These are phyloP conservation scores for Pentalonia nigronervosa DNA, from an alignment of 1,140 invertebrate genomes.

Conservation along the genomic window DNA sequence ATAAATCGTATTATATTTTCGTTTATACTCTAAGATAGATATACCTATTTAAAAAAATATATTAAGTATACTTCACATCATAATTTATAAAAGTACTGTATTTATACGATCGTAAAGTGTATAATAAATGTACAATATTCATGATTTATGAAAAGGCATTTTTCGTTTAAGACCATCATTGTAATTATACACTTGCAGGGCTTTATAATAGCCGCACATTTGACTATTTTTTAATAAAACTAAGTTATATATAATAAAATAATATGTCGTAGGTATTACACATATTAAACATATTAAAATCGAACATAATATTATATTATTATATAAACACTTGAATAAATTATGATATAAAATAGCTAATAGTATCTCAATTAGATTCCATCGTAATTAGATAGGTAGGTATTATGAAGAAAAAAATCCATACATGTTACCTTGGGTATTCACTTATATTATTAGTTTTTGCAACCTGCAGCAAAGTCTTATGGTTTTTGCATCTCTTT, in stretches of 20 bases:
- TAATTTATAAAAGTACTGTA: slow-evolving; percentile 12
- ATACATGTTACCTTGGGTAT: neutral
- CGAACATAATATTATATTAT: neutral
- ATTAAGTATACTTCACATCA: neutral
- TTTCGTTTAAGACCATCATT: neutral
- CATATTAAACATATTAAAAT: neutral
- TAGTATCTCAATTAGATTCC: too few relatives aligned
- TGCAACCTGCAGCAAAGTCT: neutral
- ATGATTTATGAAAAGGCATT: neutral
- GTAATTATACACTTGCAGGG: neutral
- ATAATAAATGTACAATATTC: neutral
- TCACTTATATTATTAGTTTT: neutral
- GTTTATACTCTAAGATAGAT: neutral
- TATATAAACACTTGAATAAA: too few relatives aligned
- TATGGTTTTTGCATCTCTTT: neutral
- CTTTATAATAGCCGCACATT: neutral
- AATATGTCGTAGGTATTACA: too few relatives aligned
- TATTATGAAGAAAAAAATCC: neutral
- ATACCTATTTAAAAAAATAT: neutral
- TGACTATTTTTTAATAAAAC: neutral
- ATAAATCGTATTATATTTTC: slow-evolving; percentile 28
- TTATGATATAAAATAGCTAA: too few relatives aligned
- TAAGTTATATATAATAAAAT: neutral
- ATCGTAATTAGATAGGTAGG: too few relatives aligned
- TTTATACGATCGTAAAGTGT: neutral